A percentile compares a stretch with the other conserved stretches of the same genome.
phyloP scores from a whole-genome alignment of 53 echinoderm and acorn worm genomes.

The Henricia sp. region DNA sequence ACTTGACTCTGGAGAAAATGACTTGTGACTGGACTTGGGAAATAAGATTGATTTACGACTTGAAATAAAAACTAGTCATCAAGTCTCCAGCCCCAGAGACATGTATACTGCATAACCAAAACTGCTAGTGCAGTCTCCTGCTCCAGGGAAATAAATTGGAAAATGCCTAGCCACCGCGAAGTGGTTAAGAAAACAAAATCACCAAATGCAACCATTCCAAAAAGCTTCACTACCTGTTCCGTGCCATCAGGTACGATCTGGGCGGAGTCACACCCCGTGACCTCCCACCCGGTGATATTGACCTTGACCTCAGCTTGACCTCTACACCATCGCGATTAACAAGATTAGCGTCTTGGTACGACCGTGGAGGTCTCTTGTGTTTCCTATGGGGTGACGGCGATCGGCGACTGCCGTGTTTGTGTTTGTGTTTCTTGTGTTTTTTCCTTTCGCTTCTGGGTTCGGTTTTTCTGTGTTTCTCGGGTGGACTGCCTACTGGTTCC shows the following conservation, averaged over 20 bases:
- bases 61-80: too few species aligned
- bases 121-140: too few species aligned
- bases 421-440: conserved; percentile 40
- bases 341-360: conserved; percentile 45
- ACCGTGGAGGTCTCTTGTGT: conserved; percentile 34
- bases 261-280: conserved; percentile 57
- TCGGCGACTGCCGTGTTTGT: conserved; percentile 38
- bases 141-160: too few species aligned
- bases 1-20: too few species aligned
- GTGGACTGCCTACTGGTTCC: conserved; percentile 34
- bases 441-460: conserved; percentile 12
- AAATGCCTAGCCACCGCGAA: too few species aligned
- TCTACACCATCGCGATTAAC: neutral
- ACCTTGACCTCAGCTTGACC: conserved; percentile 26
- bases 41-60: too few species aligned
- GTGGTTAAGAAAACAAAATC: too few species aligned
- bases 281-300: conserved; percentile 52
- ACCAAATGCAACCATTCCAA: too few species aligned
- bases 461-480: conserved; percentile 22
- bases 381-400: conserved; percentile 23
- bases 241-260: conserved; percentile 67
- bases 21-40: too few species aligned
- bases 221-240: conserved; percentile 61
- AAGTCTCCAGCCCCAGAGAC: too few species aligned
- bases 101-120: too few species aligned